Conservation (phyloP, 2,113 vertebrate genomes). For the Anser brachyrhynchus region DNA sequence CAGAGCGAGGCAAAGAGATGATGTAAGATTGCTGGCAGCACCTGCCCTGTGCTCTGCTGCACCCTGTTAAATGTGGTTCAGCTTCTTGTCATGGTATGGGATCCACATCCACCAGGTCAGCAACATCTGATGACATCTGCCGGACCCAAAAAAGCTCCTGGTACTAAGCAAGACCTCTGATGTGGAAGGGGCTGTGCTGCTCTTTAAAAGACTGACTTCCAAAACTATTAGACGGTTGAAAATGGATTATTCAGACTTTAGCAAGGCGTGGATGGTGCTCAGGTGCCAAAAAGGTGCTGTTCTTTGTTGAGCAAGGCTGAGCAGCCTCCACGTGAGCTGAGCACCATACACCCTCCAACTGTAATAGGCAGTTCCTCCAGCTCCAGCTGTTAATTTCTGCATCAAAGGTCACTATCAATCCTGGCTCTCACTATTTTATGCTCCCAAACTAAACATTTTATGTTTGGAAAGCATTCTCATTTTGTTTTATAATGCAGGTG, state of each 20-base stretch:
- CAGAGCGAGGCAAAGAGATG: not conserved
- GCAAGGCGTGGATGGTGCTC: not conserved
- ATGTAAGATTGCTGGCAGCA: not conserved
- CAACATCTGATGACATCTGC: not conserved
- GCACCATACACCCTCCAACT: not conserved
- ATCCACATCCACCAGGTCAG: not conserved
- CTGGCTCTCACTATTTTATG: not conserved
- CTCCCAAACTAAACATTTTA: not conserved
- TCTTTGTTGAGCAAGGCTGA: not conserved
- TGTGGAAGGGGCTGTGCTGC: not conserved
- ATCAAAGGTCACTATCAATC: not conserved
- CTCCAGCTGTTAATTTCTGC: not conserved
- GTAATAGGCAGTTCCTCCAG: not conserved
- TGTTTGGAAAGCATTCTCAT: not conserved
- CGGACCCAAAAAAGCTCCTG: not conserved
- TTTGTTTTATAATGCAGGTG: not conserved
- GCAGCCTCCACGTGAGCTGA: not conserved
- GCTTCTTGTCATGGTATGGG: not conserved
- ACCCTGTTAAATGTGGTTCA: not conserved
- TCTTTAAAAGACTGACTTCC: not conserved
- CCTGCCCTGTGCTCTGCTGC: not conserved
- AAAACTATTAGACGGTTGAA: not conserved
- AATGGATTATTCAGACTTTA: not conserved
- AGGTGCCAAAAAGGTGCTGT: not conserved
- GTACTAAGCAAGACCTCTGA: not conserved